phyloP scores from a whole-genome alignment of 2,797 vertebrate genomes.

The Caiman crocodilus region DNA sequence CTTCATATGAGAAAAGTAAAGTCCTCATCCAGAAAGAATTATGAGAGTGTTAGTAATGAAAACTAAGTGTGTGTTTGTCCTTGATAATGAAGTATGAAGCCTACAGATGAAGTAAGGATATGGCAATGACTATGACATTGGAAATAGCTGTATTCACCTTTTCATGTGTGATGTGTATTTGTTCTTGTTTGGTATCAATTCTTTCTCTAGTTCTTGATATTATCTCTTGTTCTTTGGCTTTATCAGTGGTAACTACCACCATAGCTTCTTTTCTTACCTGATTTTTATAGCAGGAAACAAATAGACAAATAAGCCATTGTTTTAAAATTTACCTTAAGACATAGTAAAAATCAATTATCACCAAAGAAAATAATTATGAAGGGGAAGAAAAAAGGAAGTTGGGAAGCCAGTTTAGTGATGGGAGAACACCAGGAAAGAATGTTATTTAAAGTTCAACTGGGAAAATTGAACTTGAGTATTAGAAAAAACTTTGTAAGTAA shows the following conservation, averaged over 20 bases:
- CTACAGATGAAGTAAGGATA: conserved; percentile 48
- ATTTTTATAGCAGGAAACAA: conserved; percentile 63
- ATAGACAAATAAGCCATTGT: conserved; percentile 17
- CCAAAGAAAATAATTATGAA: background rate
- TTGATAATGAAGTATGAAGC: conserved; percentile 19
- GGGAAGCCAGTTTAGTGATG: conserved; percentile 1
- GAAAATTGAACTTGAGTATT: conserved; percentile 25
- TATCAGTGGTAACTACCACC: conserved; percentile 81
- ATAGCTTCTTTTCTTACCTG: conserved; percentile 84
- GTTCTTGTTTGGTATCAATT: conserved; percentile 80
- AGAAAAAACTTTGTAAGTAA: background rate
- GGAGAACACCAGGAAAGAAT: background rate
- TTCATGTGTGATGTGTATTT: conserved; percentile 82
- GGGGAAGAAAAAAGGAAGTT: conserved; percentile 25
- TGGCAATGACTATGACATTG: conserved; percentile 32
- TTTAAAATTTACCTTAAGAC: conserved; percentile 34
- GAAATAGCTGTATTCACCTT: conserved; percentile 81
- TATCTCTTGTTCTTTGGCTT: conserved; percentile 81
- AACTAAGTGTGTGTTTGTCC: background rate
- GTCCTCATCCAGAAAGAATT: background rate
- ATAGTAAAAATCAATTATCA: background rate
- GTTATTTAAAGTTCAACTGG: conserved; percentile 10
- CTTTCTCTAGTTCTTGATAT: conserved; percentile 83
- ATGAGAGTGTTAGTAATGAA: background rate
- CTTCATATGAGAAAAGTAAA: background rate